Evolutionary conservation across 2,888 invertebrate genomes (phyloP).

Genomic region (Epinotia bilunana): DNA sequence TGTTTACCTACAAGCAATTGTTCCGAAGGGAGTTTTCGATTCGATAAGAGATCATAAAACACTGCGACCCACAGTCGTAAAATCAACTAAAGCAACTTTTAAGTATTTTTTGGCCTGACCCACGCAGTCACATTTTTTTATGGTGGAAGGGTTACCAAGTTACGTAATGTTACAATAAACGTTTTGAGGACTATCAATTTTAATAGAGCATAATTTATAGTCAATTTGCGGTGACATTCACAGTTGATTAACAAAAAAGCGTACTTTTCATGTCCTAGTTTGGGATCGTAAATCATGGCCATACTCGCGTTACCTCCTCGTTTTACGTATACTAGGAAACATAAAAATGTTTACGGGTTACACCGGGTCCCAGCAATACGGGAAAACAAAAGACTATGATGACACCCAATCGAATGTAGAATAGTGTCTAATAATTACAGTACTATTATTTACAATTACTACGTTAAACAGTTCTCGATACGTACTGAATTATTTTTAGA

Average conservation of each 20-base stretch:
- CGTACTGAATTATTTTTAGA: slow-evolving; percentile 12
- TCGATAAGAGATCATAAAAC: slow-evolving; percentile 80
- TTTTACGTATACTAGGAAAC: slow-evolving; percentile 33
- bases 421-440: background rate
- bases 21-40: slow-evolving; percentile 72
- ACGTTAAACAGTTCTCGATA: slow-evolving; percentile 4
- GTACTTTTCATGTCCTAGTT: slow-evolving; percentile 68
- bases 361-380: background rate
- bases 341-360: slow-evolving; percentile 18
- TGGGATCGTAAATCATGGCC: slow-evolving; percentile 51
- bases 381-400: background rate
- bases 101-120: slow-evolving; percentile 67
- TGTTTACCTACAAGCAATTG: slow-evolving; percentile 65
- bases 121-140: slow-evolving; percentile 75
- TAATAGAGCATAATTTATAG: slow-evolving; percentile 80
- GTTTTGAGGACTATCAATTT: slow-evolving; percentile 77
- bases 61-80: slow-evolving; percentile 76
- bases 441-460: no score
- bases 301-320: slow-evolving; percentile 17
- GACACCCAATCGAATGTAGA: background rate
- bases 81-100: slow-evolving; percentile 64
- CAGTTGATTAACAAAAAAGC: slow-evolving; percentile 75
- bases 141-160: slow-evolving; percentile 75
- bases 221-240: slow-evolving; percentile 79
- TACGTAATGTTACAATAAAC: slow-evolving; percentile 79